Evolutionary conservation across 2,113 vertebrate genomes (phyloP).

Genomic region (Cyrtonyx montezumae): DNA sequence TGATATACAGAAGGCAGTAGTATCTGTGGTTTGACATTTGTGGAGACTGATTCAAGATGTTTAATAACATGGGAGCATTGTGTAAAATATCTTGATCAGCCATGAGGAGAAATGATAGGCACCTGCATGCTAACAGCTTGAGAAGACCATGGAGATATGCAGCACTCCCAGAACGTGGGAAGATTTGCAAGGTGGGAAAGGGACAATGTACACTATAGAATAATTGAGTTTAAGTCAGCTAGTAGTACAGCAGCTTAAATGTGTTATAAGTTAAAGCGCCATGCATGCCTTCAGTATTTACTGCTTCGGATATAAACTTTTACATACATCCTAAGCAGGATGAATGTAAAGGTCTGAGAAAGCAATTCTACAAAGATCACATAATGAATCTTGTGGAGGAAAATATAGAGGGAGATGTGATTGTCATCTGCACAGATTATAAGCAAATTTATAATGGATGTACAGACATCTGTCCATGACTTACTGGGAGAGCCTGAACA

Average conservation of each 20-base stretch:
- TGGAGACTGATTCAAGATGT: neutral
- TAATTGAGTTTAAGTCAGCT: neutral
- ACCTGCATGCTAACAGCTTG: rapidly evolving
- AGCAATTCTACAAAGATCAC: neutral
- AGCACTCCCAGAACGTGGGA: neutral
- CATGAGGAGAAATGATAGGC: neutral
- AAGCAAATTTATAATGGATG: neutral
- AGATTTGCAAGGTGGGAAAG: neutral
- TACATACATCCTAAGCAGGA: neutral
- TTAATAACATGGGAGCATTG: neutral
- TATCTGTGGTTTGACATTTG: neutral
- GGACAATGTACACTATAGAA: neutral
- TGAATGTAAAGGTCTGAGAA: neutral
- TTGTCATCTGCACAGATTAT: neutral
- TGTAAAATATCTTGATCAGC: neutral
- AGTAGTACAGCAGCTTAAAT: neutral
- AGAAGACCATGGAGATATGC: neutral
- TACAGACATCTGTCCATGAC: neutral
- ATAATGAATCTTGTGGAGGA: neutral
- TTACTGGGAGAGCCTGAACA: neutral
- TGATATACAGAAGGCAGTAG: neutral
- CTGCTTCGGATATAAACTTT: neutral
- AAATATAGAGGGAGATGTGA: neutral
- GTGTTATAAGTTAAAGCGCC: neutral
- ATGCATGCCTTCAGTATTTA: neutral